Conservation (phyloP, 2,888 invertebrate species). For the Amphipyra tragopoginis region DNA sequence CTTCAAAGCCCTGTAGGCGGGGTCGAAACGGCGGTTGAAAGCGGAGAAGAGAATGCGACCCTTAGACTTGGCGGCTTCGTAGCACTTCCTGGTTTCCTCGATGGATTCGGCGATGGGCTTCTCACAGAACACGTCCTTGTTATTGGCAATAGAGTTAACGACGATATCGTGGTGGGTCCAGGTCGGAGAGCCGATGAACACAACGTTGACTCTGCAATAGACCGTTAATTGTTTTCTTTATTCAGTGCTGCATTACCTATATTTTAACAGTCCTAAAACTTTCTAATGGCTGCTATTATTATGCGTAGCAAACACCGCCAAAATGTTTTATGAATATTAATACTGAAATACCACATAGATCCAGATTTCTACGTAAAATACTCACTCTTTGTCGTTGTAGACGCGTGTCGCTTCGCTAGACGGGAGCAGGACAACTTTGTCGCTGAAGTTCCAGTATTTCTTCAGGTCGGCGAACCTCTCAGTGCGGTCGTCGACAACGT, state of each 20-base stretch:
- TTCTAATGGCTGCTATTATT: not conserved
- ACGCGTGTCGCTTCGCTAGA: slow-evolving; percentile 84
- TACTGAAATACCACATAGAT: too few species aligned
- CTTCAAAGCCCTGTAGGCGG: slow-evolving; percentile 87
- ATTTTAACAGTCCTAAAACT: not conserved
- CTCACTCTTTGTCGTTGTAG: slow-evolving; percentile 88
- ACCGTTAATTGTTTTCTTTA: slow-evolving; percentile 1
- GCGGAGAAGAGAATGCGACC: slow-evolving; percentile 90
- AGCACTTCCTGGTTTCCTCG: slow-evolving; percentile 88
- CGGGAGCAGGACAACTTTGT: slow-evolving; percentile 82
- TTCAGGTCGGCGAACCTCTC: slow-evolving; percentile 81
- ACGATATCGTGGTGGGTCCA: slow-evolving; percentile 90
- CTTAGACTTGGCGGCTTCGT: slow-evolving; percentile 88
- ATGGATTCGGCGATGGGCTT: slow-evolving; percentile 91
- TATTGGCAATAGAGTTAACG: slow-evolving; percentile 84
- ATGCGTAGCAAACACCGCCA: too few species aligned
- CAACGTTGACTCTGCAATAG: slow-evolving; percentile 65
- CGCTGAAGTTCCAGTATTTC: slow-evolving; percentile 85
- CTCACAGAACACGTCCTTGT: slow-evolving; percentile 92
- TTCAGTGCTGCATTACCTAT: too few species aligned
- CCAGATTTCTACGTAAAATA: too few species aligned
- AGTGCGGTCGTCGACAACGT: slow-evolving; percentile 89
- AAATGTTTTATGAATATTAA: too few species aligned
- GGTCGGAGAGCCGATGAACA: slow-evolving; percentile 90
- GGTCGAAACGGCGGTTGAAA: slow-evolving; percentile 93